Evolutionary conservation across 2,113 vertebrate genomes (phyloP).

Genomic region (Orthonyx spaldingii): DNA sequence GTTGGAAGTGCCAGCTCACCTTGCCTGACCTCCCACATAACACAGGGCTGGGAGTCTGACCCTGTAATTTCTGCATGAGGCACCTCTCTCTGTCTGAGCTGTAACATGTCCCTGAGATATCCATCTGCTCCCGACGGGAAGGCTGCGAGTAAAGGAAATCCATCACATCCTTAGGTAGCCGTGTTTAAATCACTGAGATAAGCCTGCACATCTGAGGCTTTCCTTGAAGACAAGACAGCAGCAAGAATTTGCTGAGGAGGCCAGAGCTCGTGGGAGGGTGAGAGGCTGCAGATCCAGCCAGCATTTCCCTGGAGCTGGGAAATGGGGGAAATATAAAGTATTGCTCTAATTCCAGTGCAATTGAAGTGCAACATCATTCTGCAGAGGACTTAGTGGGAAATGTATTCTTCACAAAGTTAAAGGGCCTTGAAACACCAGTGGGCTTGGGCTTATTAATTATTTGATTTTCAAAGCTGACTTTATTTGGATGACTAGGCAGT

Average conservation of each 20-base stretch:
- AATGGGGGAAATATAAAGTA: not conserved
- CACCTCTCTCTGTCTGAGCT: not conserved
- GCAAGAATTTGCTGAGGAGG: not conserved
- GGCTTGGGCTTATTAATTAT: not conserved
- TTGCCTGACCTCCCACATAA: not conserved
- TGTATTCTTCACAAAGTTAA: not conserved
- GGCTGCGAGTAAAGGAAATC: slow-evolving; percentile 4
- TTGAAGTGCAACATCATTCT: fast-evolving
- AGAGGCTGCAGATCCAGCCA: not conserved
- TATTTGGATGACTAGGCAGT: not conserved
- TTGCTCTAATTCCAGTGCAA: not conserved
- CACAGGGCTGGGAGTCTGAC: not conserved
- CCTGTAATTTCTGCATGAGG: not conserved
- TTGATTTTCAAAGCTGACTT: not conserved
- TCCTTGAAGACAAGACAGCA: not conserved
- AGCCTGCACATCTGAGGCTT: not conserved
- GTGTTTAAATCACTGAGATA: slow-evolving; percentile 53
- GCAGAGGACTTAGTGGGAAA: not conserved
- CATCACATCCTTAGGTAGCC: slow-evolving; percentile 21
- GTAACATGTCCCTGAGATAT: not conserved
- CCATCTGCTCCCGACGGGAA: not conserved
- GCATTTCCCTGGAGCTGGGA: not conserved
- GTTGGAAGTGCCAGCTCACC: not conserved
- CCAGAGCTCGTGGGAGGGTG: not conserved
- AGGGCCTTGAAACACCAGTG: not conserved